Conservation (phyloP, 1,140 invertebrate genomes). For the Lamellibrachia luymesi region DNA sequence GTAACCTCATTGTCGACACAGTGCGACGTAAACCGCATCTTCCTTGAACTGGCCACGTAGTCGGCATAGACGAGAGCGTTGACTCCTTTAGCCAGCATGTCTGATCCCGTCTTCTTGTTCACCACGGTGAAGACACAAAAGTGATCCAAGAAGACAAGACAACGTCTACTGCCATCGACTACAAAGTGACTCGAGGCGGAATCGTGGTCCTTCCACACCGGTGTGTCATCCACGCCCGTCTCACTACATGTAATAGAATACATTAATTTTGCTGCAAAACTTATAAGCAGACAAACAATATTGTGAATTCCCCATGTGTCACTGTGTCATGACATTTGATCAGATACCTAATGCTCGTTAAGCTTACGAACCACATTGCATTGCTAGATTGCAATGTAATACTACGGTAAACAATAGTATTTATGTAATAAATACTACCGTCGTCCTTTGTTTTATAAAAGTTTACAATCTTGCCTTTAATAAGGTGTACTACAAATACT, state of each 20-base stretch:
- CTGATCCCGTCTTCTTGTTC: background rate
- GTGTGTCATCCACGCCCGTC: background rate
- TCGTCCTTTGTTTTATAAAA: no score
- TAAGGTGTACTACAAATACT: no score
- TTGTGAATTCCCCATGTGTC: no score
- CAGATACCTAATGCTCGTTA: no score
- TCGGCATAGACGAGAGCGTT: background rate
- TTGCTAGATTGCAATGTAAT: background rate
- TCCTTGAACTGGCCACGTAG: background rate
- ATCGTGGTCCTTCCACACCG: background rate
- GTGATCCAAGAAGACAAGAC: background rate
- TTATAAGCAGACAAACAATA: background rate
- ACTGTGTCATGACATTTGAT: no score
- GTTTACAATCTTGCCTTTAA: no score
- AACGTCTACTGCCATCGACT: background rate
- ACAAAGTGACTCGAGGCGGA: background rate
- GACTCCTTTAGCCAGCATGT: background rate
- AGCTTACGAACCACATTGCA: background rate
- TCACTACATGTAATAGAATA: background rate
- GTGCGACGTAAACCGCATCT: background rate
- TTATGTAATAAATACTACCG: no score
- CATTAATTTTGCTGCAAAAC: background rate
- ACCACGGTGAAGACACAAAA: background rate
- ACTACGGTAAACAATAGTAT: no score
- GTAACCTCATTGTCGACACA: slow-evolving; percentile 4